Evolutionary conservation across 2,888 invertebrate species (phyloP).

Genomic region (Linnaemya vulpina): DNA sequence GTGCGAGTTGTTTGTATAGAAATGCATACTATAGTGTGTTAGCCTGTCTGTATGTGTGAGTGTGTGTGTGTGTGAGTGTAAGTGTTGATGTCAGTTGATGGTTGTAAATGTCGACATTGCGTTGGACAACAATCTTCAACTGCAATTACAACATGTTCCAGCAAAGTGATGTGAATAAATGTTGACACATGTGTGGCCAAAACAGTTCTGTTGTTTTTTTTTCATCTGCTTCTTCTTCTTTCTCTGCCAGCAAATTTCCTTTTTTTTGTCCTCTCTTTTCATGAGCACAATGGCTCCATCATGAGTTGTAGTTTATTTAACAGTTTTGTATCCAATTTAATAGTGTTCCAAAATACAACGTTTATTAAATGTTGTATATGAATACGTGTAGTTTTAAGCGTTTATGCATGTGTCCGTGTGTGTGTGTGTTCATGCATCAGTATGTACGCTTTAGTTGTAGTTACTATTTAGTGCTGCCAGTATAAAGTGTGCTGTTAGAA

Average conservation of each 20-base stretch:
- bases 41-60: constrained; percentile 36
- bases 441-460: constrained; percentile 35
- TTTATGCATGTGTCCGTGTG: not conserved
- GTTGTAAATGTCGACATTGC: constrained; percentile 80
- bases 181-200: constrained; percentile 76
- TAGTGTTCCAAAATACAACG: constrained; percentile 64
- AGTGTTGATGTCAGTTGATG: constrained; percentile 75
- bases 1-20: constrained; percentile 15
- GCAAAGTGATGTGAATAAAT: constrained; percentile 78
- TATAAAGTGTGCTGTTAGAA: constrained; percentile 62
- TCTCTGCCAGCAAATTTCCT: constrained; percentile 2
- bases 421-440: not conserved
- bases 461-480: constrained; percentile 48
- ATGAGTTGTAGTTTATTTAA: constrained; percentile 71
- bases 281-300: constrained; percentile 59
- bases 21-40: constrained; percentile 52
- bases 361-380: constrained; percentile 66
- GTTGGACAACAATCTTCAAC: constrained; percentile 79
- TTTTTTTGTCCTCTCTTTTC: constrained; percentile 11
- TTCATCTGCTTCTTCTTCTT: constrained; percentile 39
- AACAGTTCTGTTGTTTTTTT: constrained; percentile 51
- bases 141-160: constrained; percentile 78
- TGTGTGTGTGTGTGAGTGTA: constrained; percentile 32
- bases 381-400: constrained; percentile 9
- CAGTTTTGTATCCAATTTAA: constrained; percentile 69